phyloP scores from a whole-genome alignment of 1,140 invertebrate genomes.

The Apis cerana region DNA sequence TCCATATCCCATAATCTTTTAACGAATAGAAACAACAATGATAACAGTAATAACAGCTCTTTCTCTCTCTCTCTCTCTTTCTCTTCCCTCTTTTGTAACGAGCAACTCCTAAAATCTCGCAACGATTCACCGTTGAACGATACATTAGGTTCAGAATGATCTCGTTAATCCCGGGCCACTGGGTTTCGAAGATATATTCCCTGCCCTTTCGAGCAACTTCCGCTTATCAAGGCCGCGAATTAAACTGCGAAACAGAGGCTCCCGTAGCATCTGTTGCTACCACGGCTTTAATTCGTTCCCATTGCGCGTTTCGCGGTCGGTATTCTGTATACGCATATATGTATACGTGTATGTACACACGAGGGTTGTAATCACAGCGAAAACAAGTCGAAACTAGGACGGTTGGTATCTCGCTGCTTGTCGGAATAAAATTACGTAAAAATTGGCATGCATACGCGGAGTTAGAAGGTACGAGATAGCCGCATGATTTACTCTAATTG shows the following conservation, averaged over 20 bases:
- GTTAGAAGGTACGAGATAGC: background rate
- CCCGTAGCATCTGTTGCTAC: slow-evolving; percentile 60
- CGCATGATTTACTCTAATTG: slow-evolving; percentile 49
- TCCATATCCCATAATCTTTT: background rate
- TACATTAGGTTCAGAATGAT: background rate
- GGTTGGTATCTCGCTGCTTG: slow-evolving; percentile 44
- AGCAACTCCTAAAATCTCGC: background rate
- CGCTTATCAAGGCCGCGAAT: slow-evolving; percentile 63
- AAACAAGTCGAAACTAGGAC: slow-evolving; percentile 60
- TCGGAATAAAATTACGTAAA: slow-evolving; percentile 58
- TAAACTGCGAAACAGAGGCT: slow-evolving; percentile 57
- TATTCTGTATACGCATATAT: background rate
- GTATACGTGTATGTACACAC: background rate
- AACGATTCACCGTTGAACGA: slow-evolving; percentile 3
- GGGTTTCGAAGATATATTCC: slow-evolving; percentile 35
- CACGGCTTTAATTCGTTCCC: slow-evolving; percentile 61
- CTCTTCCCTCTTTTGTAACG: background rate
- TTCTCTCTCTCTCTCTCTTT: too few species aligned
- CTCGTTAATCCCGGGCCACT: slow-evolving; percentile 15
- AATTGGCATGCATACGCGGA: slow-evolving; percentile 44
- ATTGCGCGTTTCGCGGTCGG: slow-evolving; percentile 31
- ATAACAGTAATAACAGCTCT: background rate
- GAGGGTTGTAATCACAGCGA: slow-evolving; percentile 41
- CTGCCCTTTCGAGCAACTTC: slow-evolving; percentile 51
- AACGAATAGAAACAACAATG: background rate